Evolutionary conservation across 2,888 invertebrate genomes (phyloP), one percentile per base, ranked within the genome.

Genomic region (Callyntrura guangdongensis): DNA sequence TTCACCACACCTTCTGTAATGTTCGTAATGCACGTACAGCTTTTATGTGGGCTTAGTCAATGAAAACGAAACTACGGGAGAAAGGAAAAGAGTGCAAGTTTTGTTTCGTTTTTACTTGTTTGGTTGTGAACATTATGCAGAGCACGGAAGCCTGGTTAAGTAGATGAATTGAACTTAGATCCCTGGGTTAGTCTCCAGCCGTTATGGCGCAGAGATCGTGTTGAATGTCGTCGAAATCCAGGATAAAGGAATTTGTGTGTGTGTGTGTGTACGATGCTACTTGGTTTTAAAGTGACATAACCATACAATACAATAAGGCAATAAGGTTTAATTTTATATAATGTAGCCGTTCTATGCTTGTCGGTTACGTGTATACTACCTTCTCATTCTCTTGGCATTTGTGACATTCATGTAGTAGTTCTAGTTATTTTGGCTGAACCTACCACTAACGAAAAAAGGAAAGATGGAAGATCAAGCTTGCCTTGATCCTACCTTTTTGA

Each of bases 91-190:
- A 36, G 53, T 20, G 72, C 20, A 47, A 20, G 20, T 12, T 20
- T 74, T 74, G 72, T 74, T 74, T 69, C 36, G 2, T 36, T 17
- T 53, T 53, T 53, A 49, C 74, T 72, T 47, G 20, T 49, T 77
- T 53, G 49, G 74, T 53, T 27, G 56, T 56, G 47, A 11, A 49
- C n/a, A 56, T 53, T n/a, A 69, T 56, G 79, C 56, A 79, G 27
- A 56, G 27, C 56, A 79, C 56, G 53, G 53, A 20, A 77, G 77
- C 53, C 25, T 27, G 59, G 27, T 74, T 47, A 79, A 56, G 56
- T 56, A 79, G 79, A 79, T 79, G 79, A 79, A 79, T 79, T 79
- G 79, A 79, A 56, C 79, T 79, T 79, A 56, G 53, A 79, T 79
- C 53, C 79, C 59, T 36, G 27, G 53, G 20, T 74, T 56, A 79